A percentile compares a stretch with the other conserved stretches of the same genome.
These are phyloP conservation scores for Catocala nupta DNA, from an alignment of 2,888 invertebrate genomes.

Conservation along the genomic window DNA sequence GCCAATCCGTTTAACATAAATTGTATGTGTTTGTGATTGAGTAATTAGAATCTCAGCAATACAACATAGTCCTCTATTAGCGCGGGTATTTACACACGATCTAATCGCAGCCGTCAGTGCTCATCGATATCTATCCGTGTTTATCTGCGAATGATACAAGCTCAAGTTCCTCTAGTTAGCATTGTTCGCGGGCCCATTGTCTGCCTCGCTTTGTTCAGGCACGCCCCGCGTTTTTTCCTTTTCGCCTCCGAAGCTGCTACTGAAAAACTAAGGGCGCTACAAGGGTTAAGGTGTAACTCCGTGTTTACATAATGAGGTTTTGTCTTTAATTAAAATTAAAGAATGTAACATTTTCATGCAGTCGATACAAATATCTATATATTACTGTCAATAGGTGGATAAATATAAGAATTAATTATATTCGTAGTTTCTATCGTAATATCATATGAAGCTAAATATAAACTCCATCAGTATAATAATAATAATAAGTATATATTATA, in stretches of 20 bases:
- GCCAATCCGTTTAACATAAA: too few species aligned
- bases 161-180: slow-evolving; percentile 77
- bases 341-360: background rate
- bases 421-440: too few species aligned
- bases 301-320: slow-evolving; percentile 47
- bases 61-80: background rate
- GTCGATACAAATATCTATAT: background rate
- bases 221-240: slow-evolving; percentile 83
- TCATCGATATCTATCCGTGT: slow-evolving; percentile 67
- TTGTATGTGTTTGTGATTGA: too few species aligned
- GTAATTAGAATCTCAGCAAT: too few species aligned
- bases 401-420: too few species aligned
- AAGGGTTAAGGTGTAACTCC: slow-evolving; percentile 49
- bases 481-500: too few species aligned
- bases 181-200: slow-evolving; percentile 83
- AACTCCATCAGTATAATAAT: too few species aligned
- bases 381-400: too few species aligned
- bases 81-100: slow-evolving; percentile 4
- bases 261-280: slow-evolving; percentile 55
- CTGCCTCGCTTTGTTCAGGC: slow-evolving; percentile 79
- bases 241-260: slow-evolving; percentile 75
- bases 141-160: slow-evolving; percentile 82
- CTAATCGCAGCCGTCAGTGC: slow-evolving; percentile 20
- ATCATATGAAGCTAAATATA: too few species aligned
- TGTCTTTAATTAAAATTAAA: slow-evolving; percentile 28